A percentile compares a stretch with the other conserved stretches of the same genome.
phyloP scores from a whole-genome alignment of 2,113 vertebrate genomes.

The Pterocles burchelli region DNA sequence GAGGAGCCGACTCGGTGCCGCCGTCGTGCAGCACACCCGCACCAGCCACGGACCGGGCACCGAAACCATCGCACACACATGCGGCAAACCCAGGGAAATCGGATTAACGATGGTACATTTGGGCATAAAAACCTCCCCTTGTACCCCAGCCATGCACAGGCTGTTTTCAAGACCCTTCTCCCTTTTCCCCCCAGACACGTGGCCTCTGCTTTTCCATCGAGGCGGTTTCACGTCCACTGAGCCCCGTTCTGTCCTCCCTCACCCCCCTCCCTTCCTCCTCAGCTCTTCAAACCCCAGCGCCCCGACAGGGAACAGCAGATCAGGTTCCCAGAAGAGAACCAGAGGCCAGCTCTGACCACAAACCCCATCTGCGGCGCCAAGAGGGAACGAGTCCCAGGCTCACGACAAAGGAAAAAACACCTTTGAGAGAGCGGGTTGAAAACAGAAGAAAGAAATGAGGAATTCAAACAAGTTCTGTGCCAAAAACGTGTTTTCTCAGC shows the following conservation, averaged over 20 bases:
- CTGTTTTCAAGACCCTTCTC: not conserved
- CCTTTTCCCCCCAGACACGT: rapidly evolving
- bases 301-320: not conserved
- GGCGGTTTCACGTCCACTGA: not conserved
- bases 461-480: not conserved
- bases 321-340: not conserved
- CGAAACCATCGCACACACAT: rapidly evolving
- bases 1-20: not conserved
- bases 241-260: not conserved
- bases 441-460: not conserved
- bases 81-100: rapidly evolving
- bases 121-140: not conserved
- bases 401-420: not conserved
- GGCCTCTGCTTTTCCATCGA: not conserved
- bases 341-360: not conserved
- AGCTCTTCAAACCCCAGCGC: not conserved
- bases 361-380: not conserved
- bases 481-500: not conserved
- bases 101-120: rapidly evolving
- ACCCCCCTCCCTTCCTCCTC: not conserved
- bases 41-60: not conserved
- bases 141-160: not conserved
- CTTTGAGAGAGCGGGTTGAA: not conserved
- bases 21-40: not conserved
- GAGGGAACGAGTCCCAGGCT: not conserved